phyloP scores from a whole-genome alignment of 2,888 invertebrate species.

The Liopterus haemorrhoidalis region DNA sequence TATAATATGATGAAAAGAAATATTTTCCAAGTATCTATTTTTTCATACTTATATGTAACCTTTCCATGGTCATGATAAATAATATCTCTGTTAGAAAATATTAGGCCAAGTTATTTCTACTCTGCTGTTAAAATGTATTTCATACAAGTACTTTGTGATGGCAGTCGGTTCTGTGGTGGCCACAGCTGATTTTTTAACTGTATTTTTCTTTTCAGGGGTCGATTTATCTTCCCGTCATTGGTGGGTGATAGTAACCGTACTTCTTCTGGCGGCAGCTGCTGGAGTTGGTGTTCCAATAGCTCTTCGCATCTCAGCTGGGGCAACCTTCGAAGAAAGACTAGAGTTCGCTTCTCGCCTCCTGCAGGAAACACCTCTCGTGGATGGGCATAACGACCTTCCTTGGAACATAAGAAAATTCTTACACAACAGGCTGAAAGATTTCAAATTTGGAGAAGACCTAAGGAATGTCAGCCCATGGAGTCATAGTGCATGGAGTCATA shows the following conservation, averaged over 20 bases:
- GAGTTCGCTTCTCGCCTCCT: conserved; percentile 67
- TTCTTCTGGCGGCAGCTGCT: conserved; percentile 71
- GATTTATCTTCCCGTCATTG: conserved; percentile 61
- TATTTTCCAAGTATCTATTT: too few relatives aligned
- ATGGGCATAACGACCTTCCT: conserved; percentile 85
- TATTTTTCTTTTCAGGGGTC: conserved; percentile 45
- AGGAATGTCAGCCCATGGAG: conserved; percentile 66
- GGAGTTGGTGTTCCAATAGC: conserved; percentile 76
- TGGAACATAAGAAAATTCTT: conserved; percentile 88
- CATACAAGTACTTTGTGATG: too few relatives aligned
- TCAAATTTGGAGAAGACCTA: conserved; percentile 66
- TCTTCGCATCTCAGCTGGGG: conserved; percentile 68
- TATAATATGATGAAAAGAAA: too few relatives aligned
- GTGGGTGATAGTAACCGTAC: conserved; percentile 69
- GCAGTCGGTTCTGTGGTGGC: not conserved
- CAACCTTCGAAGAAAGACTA: conserved; percentile 69
- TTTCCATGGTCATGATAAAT: too few relatives aligned
- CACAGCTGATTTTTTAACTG: conserved; percentile 18
- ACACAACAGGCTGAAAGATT: conserved; percentile 80
- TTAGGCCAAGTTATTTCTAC: too few relatives aligned
- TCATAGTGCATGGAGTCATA: conserved; percentile 70
- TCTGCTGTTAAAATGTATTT: too few relatives aligned
- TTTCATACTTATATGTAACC: too few relatives aligned
- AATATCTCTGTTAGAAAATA: too few relatives aligned
- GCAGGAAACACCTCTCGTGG: conserved; percentile 72